A percentile compares a stretch with the other conserved stretches of the same genome.
These are phyloP conservation scores for Chrysolophus pictus DNA, from an alignment of 2,797 vertebrate genomes.

Conservation along the genomic window DNA sequence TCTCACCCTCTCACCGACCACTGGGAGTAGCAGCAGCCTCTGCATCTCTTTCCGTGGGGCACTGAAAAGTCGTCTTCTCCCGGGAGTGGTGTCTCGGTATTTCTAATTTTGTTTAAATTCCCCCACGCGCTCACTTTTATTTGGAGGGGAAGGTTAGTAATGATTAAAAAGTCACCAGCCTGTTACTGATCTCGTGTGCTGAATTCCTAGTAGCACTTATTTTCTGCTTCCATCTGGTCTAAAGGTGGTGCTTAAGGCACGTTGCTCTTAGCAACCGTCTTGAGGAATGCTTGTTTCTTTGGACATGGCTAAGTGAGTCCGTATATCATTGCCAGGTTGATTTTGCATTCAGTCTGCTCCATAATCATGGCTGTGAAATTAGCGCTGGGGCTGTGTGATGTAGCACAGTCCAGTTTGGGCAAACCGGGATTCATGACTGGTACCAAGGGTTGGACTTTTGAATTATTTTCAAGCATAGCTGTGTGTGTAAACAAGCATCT, in stretches of 20 bases:
- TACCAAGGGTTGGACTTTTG: neutral
- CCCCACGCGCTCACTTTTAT: neutral
- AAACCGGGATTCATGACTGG: neutral
- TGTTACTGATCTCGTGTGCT: conserved; percentile 35
- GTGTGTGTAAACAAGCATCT: neutral
- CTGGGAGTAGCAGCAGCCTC: neutral
- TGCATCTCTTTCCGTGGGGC: neutral
- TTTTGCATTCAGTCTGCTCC: neutral
- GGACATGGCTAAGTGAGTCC: conserved; percentile 48
- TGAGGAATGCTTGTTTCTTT: conserved; percentile 79
- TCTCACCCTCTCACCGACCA: neutral
- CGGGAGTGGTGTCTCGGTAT: neutral
- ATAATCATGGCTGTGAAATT: neutral
- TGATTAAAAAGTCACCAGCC: conserved; percentile 49
- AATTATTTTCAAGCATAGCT: neutral
- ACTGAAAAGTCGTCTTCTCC: neutral
- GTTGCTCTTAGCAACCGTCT: conserved; percentile 87
- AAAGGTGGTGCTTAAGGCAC: conserved; percentile 76
- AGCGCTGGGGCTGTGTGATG: neutral
- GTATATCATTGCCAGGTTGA: conserved; percentile 18
- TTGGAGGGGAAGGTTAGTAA: neutral
- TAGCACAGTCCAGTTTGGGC: neutral
- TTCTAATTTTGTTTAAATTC: neutral
- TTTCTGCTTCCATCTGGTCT: conserved; percentile 61
- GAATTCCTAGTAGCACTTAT: conserved; percentile 55